A percentile compares a stretch with the other conserved stretches of the same genome.
Conservation (phyloP, 1,140 invertebrate species). For the Lasioglossum baleicum region DNA sequence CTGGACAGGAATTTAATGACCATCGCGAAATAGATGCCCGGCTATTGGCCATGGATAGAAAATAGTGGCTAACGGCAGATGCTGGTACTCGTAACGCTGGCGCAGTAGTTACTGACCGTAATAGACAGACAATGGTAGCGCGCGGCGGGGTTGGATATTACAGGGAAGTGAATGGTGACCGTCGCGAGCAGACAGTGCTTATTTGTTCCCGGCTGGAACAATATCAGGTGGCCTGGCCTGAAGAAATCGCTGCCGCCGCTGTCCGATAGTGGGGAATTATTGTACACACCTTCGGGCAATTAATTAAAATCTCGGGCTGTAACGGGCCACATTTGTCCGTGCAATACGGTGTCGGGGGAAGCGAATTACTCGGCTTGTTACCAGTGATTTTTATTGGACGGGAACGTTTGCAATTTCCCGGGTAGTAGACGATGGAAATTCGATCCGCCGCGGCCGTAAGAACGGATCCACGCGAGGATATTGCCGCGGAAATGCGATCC, state of each 20-base stretch:
- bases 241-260: neutral
- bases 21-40: constrained; percentile 10
- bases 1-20: constrained; percentile 17
- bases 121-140: constrained; percentile 50
- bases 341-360: neutral
- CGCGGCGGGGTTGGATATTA: constrained; percentile 23
- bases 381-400: constrained; percentile 7
- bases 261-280: constrained; percentile 45
- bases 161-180: constrained; percentile 30
- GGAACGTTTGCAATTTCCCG: constrained; percentile 7
- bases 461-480: neutral
- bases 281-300: constrained; percentile 36
- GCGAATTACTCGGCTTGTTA: constrained; percentile 29
- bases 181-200: constrained; percentile 28
- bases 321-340: constrained; percentile 5
- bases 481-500: too few species aligned
- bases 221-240: constrained; percentile 16
- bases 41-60: constrained; percentile 21
- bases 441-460: constrained; percentile 7
- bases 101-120: constrained; percentile 58
- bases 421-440: constrained; percentile 16
- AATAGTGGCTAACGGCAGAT: constrained; percentile 34
- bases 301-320: constrained; percentile 28
- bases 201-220: constrained; percentile 13
- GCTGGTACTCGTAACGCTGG: constrained; percentile 21